Evolutionary conservation across 2,888 invertebrate species (phyloP).

Genomic region (Drosophila acutilabella): DNA sequence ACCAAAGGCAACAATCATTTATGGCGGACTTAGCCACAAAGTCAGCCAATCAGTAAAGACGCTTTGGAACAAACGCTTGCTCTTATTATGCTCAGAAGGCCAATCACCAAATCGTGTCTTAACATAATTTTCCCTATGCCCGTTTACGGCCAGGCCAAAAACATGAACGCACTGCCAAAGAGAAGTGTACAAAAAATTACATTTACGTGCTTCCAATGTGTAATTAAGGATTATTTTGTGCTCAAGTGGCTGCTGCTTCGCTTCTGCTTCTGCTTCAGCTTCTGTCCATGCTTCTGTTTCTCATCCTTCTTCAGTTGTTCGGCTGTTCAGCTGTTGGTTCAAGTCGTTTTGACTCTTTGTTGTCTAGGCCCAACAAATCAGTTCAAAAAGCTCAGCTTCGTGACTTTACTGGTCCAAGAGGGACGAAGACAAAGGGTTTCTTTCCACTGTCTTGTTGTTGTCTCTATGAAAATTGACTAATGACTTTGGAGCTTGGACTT

Average conservation of each 20-base stretch:
- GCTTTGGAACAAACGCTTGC: conserved; percentile 30
- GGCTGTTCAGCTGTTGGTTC: conserved; percentile 1
- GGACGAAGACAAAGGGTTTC: conserved; percentile 34
- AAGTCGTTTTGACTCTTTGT: conserved; percentile 39
- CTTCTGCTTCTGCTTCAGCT: conserved; percentile 24
- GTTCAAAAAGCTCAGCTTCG: conserved; percentile 75
- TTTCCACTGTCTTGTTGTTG: conserved; percentile 48
- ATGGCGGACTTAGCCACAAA: conserved; percentile 71
- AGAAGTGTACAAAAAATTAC: conserved; percentile 78
- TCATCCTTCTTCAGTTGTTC: conserved; percentile 4
- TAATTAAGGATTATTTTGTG: conserved; percentile 80
- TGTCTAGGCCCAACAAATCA: conserved; percentile 76
- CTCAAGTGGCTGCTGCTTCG: conserved; percentile 65
- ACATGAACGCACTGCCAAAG: conserved; percentile 50
- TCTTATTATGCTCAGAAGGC: conserved; percentile 57
- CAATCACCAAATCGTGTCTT: conserved; percentile 79
- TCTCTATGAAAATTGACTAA: conserved; percentile 75
- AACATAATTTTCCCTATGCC: conserved; percentile 70
- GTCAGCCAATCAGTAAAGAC: conserved; percentile 70
- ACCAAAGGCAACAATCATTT: conserved; percentile 75
- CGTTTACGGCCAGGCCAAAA: conserved; percentile 17
- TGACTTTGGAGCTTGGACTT: conserved; percentile 61
- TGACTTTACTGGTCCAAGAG: conserved; percentile 61
- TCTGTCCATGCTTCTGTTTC: conserved; percentile 20
- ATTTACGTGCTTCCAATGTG: conserved; percentile 80